Conservation (phyloP, 2,888 invertebrate genomes). For the Furcula furcula region DNA sequence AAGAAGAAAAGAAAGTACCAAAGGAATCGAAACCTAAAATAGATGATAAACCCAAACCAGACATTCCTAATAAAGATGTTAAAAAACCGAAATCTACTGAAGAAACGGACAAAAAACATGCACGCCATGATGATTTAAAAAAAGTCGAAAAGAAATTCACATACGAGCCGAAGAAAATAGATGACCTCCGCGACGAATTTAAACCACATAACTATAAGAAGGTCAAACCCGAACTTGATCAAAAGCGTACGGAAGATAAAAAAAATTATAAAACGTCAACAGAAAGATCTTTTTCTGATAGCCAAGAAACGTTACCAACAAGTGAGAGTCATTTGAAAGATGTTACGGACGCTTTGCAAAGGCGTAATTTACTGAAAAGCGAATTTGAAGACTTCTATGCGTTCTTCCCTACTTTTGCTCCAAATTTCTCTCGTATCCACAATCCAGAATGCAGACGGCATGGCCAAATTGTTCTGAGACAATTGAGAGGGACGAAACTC, state of each 20-base stretch:
- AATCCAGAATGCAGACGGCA: slow-evolving; percentile 86
- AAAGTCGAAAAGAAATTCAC: slow-evolving; percentile 14
- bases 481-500: slow-evolving; percentile 85
- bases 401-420: slow-evolving; percentile 85
- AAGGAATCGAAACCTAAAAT: slow-evolving; percentile 16
- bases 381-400: slow-evolving; percentile 84
- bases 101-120: slow-evolving; percentile 15
- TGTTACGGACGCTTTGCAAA: slow-evolving; percentile 60
- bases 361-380: slow-evolving; percentile 72
- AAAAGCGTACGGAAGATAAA: slow-evolving; percentile 14
- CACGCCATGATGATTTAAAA: slow-evolving; percentile 12
- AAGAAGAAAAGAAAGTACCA: slow-evolving; percentile 29
- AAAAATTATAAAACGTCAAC: slow-evolving; percentile 25
- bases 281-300: slow-evolving; percentile 34
- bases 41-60: slow-evolving; percentile 24
- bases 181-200: slow-evolving; percentile 22
- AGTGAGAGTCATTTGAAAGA: slow-evolving; percentile 54
- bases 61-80: slow-evolving; percentile 16
- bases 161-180: slow-evolving; percentile 24
- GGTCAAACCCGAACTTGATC: slow-evolving; percentile 26
- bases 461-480: slow-evolving; percentile 85
- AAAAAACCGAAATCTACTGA: slow-evolving; percentile 14
- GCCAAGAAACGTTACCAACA: slow-evolving; percentile 36
- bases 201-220: slow-evolving; percentile 25
- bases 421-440: slow-evolving; percentile 84